Conservation (phyloP, 1,140 invertebrate genomes). For the Drosophila tropicalis region DNA sequence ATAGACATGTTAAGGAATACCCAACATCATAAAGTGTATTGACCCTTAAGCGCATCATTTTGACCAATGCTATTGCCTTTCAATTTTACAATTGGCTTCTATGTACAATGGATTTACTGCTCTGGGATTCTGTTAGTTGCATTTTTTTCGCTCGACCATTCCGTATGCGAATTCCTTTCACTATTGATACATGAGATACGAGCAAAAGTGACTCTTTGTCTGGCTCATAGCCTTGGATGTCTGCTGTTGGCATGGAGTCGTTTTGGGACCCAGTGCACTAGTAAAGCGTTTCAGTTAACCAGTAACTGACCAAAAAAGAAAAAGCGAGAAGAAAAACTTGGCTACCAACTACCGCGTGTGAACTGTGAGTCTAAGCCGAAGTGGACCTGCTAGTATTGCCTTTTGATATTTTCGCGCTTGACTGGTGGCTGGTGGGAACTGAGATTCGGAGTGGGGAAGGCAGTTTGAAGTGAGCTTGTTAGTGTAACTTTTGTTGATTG, state of each 20-base stretch:
- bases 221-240: constrained; percentile 56
- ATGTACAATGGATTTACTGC: not conserved
- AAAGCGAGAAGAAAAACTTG: constrained; percentile 20
- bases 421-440: not conserved
- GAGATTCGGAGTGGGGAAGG: constrained; percentile 17
- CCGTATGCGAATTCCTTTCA: constrained; percentile 69
- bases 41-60: not conserved
- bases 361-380: constrained; percentile 51
- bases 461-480: constrained; percentile 66
- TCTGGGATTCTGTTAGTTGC: not conserved
- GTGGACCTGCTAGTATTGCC: constrained; percentile 42
- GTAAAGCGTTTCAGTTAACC: constrained; percentile 25
- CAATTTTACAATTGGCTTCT: not conserved
- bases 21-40: too few species aligned
- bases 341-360: constrained; percentile 62
- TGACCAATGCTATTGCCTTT: not conserved
- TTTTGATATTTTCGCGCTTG: constrained; percentile 72
- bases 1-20: too few species aligned
- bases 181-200: constrained; percentile 38
- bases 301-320: constrained; percentile 58
- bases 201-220: constrained; percentile 26
- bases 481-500: constrained; percentile 66
- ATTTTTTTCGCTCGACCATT: constrained; percentile 31
- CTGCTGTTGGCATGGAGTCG: constrained; percentile 20
- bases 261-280: constrained; percentile 42